Evolutionary conservation across 2,797 vertebrate genomes (phyloP), one percentile per base, ranked within the genome.

Genomic region (Syngnathus acus): DNA sequence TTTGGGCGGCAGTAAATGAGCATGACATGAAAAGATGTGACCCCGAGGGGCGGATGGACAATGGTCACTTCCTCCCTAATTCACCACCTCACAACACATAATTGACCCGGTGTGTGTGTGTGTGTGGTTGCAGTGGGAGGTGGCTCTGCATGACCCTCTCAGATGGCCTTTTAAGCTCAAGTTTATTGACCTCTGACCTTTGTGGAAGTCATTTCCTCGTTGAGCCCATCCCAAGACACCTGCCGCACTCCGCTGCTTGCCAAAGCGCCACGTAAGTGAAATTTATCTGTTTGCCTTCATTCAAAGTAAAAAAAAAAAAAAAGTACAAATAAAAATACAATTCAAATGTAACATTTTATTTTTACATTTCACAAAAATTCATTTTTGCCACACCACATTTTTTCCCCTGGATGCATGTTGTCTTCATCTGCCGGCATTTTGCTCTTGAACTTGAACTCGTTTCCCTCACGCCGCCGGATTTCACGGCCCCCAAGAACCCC

Each of bases 371-470:
- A 17, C 45, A 1, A 5, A 14, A 5, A 47, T 47, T 14, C 11
- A 16, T 17, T 17, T 39, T 58, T 19, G 32, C 8, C 55, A 17
- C 2, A 19, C 5, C 3, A 63, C 55, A 70, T 76, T 78, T 72
- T 21, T 51, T 77, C 26, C 23, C 23, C 1, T 5, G 23, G 23
- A 37, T 37, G 1, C 75, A 54, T 65, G 78, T 73, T 70, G 71
- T 79, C 71, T n/a, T 78, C 76, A 58, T 70, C 71, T 39, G 55
- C 73, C 55, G 38, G 80, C 50, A 68, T 69, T 82, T 81, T 85
- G 79, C 76, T 64, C 48, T 87, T 89, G 87, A 89, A 90, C 86
- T 89, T 90, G 87, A 89, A 88, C 86, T 72, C 76, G 71, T 75
- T 85, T 73, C 73, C 81, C 82, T 82, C 69, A 61, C 71, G 40